These are phyloP conservation scores for Miichthys miiuy DNA, from an alignment of 2,797 vertebrate genomes.

Conservation along the genomic window DNA sequence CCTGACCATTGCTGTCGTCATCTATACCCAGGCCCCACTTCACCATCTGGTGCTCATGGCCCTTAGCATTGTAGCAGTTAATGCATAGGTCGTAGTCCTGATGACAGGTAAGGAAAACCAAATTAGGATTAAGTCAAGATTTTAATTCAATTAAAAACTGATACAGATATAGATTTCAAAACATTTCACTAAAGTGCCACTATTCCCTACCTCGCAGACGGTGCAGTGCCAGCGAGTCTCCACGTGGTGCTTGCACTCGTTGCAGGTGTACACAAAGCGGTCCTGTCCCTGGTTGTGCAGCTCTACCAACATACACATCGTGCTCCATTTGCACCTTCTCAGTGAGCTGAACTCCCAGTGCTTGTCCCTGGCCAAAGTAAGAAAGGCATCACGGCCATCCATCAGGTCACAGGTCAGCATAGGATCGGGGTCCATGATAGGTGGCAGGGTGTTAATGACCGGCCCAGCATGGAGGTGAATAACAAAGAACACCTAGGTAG, in stretches of 20 bases:
- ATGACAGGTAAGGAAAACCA: conserved; percentile 8
- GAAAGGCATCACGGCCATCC: conserved; percentile 97
- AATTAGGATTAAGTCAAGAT: background rate
- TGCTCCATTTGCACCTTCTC: conserved; percentile 96
- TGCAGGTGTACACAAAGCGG: conserved; percentile 99
- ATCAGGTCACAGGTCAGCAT: conserved; percentile 96
- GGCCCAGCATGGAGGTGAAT: conserved; percentile 96
- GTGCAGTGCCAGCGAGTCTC: conserved; percentile 99
- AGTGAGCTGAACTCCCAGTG: conserved; percentile 99
- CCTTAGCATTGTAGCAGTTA: conserved; percentile 96
- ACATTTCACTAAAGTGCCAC: background rate
- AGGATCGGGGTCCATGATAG: conserved; percentile 96
- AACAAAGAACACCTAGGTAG: conserved; percentile 95
- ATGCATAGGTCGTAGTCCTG: conserved; percentile 99
- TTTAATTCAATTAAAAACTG: conserved; percentile 1
- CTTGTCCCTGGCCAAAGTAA: conserved; percentile 96
- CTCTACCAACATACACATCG: conserved; percentile 99
- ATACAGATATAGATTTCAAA: background rate
- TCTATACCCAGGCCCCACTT: conserved; percentile 99
- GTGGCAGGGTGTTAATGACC: conserved; percentile 94
- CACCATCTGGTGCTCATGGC: conserved; percentile 98
- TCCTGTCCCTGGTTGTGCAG: conserved; percentile 99
- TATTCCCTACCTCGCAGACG: conserved; percentile 92
- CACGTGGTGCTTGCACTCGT: conserved; percentile 98
- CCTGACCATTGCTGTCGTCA: conserved; percentile 92